A percentile compares a stretch with the other conserved stretches of the same genome.
Evolutionary conservation across 2,888 invertebrate species (phyloP).

Genomic region (Callinectes sapidus): DNA sequence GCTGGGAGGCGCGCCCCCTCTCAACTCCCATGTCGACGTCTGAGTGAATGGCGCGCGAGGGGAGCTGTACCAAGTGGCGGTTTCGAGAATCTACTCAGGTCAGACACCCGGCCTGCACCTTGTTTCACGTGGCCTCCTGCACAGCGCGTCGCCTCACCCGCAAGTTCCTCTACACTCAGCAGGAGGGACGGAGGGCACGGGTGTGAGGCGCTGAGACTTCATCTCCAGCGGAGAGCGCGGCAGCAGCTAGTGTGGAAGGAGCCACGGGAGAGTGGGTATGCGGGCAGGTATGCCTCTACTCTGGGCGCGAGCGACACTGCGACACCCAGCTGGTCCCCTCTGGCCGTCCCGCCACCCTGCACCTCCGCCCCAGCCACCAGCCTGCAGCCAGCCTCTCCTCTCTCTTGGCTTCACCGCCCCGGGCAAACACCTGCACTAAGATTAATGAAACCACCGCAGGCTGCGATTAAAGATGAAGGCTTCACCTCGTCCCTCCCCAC

Average conservation of each 20-base stretch:
- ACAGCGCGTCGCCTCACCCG: conserved; percentile 9
- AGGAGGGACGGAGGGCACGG: background rate
- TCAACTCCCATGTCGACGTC: conserved; percentile 63
- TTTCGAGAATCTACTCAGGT: background rate
- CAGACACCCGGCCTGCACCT: background rate
- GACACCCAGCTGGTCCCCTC: conserved; percentile 16
- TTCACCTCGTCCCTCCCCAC: background rate
- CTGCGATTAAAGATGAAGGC: conserved; percentile 6
- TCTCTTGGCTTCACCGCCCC: background rate
- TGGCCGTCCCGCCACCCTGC: background rate
- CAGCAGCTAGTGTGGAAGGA: background rate
- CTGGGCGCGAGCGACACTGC: conserved; percentile 47
- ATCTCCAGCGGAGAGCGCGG: conserved; percentile 7
- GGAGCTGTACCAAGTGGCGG: background rate
- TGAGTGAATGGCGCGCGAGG: background rate
- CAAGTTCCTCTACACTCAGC: conserved; percentile 14
- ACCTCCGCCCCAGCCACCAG: background rate
- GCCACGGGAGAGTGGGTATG: background rate
- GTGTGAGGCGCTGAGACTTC: background rate
- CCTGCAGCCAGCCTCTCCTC: background rate
- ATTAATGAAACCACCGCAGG: conserved; percentile 3
- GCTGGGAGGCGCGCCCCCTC: conserved; percentile 62
- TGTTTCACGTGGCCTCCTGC: background rate
- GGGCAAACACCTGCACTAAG: background rate
- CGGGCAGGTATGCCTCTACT: conserved; percentile 5